Evolutionary conservation across 2,113 vertebrate species (phyloP), one percentile per base, ranked within the genome.

Genomic region (Naja naja): DNA sequence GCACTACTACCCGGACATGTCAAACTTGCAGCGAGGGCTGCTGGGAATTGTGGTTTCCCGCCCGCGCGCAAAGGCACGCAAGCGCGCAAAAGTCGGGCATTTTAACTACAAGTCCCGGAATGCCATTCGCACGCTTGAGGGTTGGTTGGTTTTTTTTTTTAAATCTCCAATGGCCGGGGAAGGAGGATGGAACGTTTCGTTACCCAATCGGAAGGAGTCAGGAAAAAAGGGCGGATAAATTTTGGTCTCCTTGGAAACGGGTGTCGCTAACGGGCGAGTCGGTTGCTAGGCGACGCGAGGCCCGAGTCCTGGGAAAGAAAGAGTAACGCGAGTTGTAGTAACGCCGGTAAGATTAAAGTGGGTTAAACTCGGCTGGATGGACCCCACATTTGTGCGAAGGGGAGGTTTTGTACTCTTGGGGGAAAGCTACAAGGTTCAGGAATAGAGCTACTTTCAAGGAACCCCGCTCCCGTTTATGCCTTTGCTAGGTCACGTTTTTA

Each of bases 21-120:
- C 30, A 18, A 6, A 6, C 53, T 14, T 49, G 0, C 93, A 64
- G 43, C 47, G 0, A 14, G n/a, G 96, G 16, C 74, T 54, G 1
- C 58, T 47, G 98, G 97, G 96, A 97, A 5, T 0, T 0, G 94
- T 96, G 96, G 97, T 98, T 95, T 89, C 0, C 1, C 23, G 3
- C 0, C 3, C 0, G 11, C 8, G 0, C 8, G 0, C 5, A 27
- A 58, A 58, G 25, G 25, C 25, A 60, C 58, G 58, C 58, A 58
- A 27, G 56, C 56, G 0, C 0, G 34, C 1, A 9, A 49, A 0
- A 0, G 0, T 0, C 0, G 0, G 0, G 0, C 0, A 0, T 3
- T 1, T 0, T 23, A 93, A 94, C 95, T 88, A 91, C 93, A 93
- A 23, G 0, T n/a, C 56, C 94, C 94, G 93, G 56, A 9, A 95